These are phyloP conservation scores for Nasonovia ribisnigri DNA, from an alignment of 2,888 invertebrate species.

Conservation along the genomic window DNA sequence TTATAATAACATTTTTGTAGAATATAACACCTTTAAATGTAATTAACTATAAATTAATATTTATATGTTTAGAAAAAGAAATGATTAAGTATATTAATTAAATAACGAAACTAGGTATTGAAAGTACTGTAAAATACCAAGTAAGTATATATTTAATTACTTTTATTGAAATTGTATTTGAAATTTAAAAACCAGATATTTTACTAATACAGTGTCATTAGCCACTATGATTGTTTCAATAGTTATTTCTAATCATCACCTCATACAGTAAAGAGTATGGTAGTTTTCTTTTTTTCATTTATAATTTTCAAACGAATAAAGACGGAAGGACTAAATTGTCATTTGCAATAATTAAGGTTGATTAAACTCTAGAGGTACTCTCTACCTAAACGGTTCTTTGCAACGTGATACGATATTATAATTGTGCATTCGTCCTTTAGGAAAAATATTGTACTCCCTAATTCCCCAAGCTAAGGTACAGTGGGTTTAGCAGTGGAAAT, in stretches of 20 bases:
- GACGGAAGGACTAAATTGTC: neutral
- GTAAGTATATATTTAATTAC: neutral
- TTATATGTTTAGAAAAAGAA: too few relatives aligned
- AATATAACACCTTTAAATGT: too few relatives aligned
- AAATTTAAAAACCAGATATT: neutral
- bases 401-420: conserved; percentile 45
- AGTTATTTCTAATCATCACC: neutral
- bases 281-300: neutral
- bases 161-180: neutral
- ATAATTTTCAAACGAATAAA: neutral
- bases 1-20: too few relatives aligned
- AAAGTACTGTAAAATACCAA: neutral
- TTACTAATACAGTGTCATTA: neutral
- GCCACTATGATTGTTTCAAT: neutral
- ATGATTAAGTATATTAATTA: too few relatives aligned
- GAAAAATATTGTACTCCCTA: neutral
- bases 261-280: neutral
- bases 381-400: conserved; percentile 16
- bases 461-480: neutral
- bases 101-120: too few relatives aligned
- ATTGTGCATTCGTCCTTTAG: neutral
- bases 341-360: conserved; percentile 44
- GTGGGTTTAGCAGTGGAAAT: neutral
- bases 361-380: conserved; percentile 28
- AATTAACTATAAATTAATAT: too few relatives aligned